phyloP scores from a whole-genome alignment of 2,113 vertebrate genomes.

The Callithrix jacchus region DNA sequence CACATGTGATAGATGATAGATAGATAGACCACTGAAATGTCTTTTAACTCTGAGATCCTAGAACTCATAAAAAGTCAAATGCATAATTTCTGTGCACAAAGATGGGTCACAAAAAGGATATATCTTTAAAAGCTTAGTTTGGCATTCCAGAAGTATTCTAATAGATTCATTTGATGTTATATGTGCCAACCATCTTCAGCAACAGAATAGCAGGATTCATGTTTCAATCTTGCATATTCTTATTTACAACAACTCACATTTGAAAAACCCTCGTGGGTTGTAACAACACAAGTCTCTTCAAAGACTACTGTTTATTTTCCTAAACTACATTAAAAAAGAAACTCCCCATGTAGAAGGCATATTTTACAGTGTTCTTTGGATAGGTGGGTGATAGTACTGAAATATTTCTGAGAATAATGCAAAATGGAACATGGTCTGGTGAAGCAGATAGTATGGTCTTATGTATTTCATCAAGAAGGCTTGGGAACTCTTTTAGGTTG shows the following conservation, averaged over 20 bases:
- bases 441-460: background rate
- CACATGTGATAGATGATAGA: background rate
- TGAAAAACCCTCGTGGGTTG: conserved; percentile 26
- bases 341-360: conserved; percentile 29
- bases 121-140: conserved; percentile 48
- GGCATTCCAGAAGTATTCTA: conserved; percentile 38
- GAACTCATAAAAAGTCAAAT: conserved; percentile 33
- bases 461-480: background rate
- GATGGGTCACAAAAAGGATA: background rate
- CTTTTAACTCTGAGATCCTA: background rate
- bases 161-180: conserved; percentile 40
- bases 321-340: conserved; percentile 46
- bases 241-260: conserved; percentile 49
- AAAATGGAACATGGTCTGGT: background rate
- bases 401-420: background rate
- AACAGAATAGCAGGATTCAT: conserved; percentile 13
- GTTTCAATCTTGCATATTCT: conserved; percentile 60
- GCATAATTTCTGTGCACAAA: conserved; percentile 19
- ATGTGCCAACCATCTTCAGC: conserved; percentile 33
- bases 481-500: conserved; percentile 5
- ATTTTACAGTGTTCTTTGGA: conserved; percentile 26
- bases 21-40: background rate
- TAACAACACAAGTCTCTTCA: conserved; percentile 41
- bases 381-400: background rate
- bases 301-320: conserved; percentile 35